Evolutionary conservation across 2,113 vertebrate species (phyloP).

Genomic region (Pipa parva): DNA sequence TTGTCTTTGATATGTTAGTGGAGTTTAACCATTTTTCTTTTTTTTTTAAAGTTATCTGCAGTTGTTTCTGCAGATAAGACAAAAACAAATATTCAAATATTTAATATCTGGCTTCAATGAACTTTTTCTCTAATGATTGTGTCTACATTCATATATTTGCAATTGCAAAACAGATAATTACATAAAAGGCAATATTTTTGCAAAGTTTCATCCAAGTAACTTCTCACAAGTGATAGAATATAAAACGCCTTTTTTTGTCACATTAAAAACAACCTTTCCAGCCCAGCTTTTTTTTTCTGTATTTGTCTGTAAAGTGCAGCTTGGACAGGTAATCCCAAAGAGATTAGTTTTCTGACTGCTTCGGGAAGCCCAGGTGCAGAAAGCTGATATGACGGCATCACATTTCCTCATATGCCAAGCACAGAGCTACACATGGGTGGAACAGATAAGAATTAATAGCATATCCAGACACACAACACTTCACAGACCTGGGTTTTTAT

Average conservation of each 20-base stretch:
- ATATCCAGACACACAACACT: neutral
- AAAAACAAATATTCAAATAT: too few species aligned
- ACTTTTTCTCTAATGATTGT: too few species aligned
- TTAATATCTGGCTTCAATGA: too few species aligned
- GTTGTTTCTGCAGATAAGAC: too few species aligned
- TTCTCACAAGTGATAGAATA: conserved; percentile 12
- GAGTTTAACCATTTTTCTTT: too few species aligned
- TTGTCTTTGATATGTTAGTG: too few species aligned
- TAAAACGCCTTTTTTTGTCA: neutral
- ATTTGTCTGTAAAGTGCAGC: neutral
- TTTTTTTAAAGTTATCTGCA: too few species aligned
- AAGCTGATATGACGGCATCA: conserved; percentile 8
- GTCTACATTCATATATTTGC: too few species aligned
- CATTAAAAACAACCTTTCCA: neutral
- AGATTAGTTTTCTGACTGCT: neutral
- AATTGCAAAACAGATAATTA: too few species aligned
- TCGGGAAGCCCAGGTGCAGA: conserved; percentile 16
- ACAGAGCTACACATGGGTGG: neutral
- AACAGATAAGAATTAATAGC: conserved; percentile 32
- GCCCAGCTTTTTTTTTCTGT: conserved; percentile 3
- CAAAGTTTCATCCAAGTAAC: neutral
- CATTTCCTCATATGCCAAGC: neutral
- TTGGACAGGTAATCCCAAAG: conserved; percentile 19
- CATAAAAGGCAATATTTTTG: neutral
- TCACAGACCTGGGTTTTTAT: conserved; percentile 2